Evolutionary conservation across 2,888 invertebrate species (phyloP).

Genomic region (Nomada hirtipes): DNA sequence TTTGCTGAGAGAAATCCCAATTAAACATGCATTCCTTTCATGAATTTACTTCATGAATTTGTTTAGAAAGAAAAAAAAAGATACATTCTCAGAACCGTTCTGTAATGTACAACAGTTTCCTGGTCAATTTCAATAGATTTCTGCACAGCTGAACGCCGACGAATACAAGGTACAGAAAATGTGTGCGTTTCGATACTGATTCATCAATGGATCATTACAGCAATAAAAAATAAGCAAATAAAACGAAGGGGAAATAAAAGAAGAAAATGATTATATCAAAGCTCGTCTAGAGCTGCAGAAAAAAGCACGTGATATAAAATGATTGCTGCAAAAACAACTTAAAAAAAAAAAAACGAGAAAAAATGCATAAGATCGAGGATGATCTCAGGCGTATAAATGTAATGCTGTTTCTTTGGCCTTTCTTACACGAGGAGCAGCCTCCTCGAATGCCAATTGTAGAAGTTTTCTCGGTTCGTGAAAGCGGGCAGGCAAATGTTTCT

Average conservation of each 20-base stretch:
- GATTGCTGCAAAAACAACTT: conserved; percentile 25
- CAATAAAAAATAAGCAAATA: background rate
- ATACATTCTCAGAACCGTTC: no score
- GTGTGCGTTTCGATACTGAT: conserved; percentile 47
- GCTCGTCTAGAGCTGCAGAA: conserved; percentile 25
- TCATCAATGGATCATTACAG: background rate
- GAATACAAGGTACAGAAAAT: conserved; percentile 17
- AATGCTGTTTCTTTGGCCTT: conserved; percentile 50
- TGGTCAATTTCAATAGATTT: background rate
- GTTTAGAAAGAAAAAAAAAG: no score
- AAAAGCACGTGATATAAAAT: conserved; percentile 57
- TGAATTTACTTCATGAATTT: background rate
- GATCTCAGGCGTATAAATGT: conserved; percentile 38
- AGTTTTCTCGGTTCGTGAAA: conserved; percentile 14
- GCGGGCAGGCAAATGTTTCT: background rate
- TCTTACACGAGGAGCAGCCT: conserved; percentile 28
- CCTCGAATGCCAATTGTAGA: conserved; percentile 33
- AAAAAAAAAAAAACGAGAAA: conserved; percentile 38
- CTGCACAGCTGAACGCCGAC: conserved; percentile 19
- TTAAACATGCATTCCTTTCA: background rate
- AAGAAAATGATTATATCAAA: conserved; percentile 51
- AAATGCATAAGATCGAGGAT: conserved; percentile 45
- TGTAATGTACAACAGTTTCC: background rate
- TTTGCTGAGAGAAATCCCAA: background rate
- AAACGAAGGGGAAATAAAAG: conserved; percentile 17